Base-by-base conservation (phyloP, 2,797 vertebrate genomes). In the Mus caroli region DNA sequence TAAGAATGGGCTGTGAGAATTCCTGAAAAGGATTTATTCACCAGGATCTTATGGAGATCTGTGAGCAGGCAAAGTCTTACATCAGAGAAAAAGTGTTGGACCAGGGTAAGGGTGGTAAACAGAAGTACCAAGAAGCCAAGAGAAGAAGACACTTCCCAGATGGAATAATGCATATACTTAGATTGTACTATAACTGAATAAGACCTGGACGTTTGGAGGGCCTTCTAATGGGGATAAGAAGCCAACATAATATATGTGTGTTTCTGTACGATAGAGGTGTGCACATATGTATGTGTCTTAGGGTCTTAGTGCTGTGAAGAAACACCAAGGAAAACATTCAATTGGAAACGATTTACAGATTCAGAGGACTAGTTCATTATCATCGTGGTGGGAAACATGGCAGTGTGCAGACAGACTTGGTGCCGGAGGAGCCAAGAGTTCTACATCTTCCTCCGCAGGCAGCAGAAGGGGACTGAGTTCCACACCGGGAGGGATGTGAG, bases 101-200 rank as follows among this genome's bases (percentile, higher is more conserved):
- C 26, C 10, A 22, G 17, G 40, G 60, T 1, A 60, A 31, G 17
- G 46, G 67, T 58, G 26, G 15, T 73, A 20, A 76, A 88, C 50
- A 43, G 46, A 73, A 46, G 8, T 46, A 15, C 9, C 1, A 13
- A 34, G 19, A 90, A 92, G 31, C 6, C 28, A 9, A 43, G 75
- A 26, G 31, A 46, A 31, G 24, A 34, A 56, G 67, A 60, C 46
- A n/a, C 2, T 20, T 24, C 26, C 56, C 26, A 10, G 22, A 12
- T 8, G 73, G 34, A 52, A 4, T 56, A 1, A 0, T 0, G 0
- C 12, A 19, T 31, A 31, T 20, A 1, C 19, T 14, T 6, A 31
- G 20, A 67, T n/a, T 69, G n/a, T 34, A 31, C 46, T 17, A 10
- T 58, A 24, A 20, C 31, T 20, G 15, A 64, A 31, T 43, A 26